Evolutionary conservation across 1,140 invertebrate species (phyloP).

Genomic region (Trichomalopsis sarcophagae): DNA sequence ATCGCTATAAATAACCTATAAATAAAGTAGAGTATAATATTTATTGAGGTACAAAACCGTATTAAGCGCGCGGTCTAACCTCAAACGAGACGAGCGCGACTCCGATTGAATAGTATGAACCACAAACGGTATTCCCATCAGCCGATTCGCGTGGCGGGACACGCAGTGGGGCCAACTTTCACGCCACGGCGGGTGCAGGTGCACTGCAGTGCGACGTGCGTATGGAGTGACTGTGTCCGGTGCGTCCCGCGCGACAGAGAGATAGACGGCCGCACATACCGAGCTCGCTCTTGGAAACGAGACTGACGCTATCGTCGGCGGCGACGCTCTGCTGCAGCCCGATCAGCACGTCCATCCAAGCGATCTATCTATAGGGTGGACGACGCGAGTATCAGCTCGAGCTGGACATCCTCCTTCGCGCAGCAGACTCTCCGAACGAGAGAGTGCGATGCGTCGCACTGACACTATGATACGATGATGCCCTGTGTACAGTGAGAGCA

Average conservation of each 20-base stretch:
- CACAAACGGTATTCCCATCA: neutral
- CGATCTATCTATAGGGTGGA: neutral
- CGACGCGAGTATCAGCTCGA: neutral
- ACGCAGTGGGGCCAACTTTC: neutral
- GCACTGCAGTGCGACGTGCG: no score
- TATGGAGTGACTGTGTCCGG: no score
- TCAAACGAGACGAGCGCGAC: neutral
- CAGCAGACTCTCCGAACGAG: no score
- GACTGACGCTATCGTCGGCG: constrained; percentile 14
- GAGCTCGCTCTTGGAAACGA: constrained; percentile 33
- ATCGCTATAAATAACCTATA: no score
- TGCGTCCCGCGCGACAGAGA: no score
- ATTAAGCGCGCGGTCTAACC: no score
- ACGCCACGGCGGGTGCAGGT: no score
- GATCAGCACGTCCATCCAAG: constrained; percentile 27
- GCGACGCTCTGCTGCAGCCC: neutral
- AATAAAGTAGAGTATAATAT: no score
- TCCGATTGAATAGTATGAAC: neutral
- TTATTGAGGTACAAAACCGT: no score
- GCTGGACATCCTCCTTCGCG: neutral
- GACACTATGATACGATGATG: neutral
- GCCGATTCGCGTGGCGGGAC: neutral
- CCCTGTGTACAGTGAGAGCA: neutral
- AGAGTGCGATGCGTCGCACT: neutral
- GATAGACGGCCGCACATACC: constrained; percentile 17